Evolutionary conservation across 2,113 vertebrate species (phyloP).

Genomic region (Strix uralensis): DNA sequence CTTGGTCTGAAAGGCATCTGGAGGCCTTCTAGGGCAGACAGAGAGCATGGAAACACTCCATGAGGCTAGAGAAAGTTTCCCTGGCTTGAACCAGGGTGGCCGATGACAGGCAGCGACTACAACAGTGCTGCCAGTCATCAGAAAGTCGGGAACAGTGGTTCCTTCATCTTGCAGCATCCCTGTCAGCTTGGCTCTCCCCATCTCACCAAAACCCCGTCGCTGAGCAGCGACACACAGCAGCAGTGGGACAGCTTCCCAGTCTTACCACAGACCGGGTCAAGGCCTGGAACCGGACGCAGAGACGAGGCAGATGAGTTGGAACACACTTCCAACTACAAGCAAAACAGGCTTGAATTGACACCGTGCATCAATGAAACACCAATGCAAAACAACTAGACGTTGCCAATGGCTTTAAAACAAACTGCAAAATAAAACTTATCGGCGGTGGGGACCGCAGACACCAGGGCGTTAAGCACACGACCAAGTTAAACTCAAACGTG

Average conservation of each 20-base stretch:
- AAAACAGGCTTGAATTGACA: background rate
- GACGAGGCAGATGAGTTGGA: background rate
- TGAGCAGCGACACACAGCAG: background rate
- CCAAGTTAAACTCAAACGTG: background rate
- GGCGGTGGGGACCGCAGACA: background rate
- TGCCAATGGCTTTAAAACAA: background rate
- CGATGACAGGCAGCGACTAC: background rate
- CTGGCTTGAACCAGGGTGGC: background rate
- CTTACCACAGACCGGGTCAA: background rate
- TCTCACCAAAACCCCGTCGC: rapidly evolving
- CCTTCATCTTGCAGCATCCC: background rate
- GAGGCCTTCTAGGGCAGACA: background rate
- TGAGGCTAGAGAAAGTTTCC: background rate
- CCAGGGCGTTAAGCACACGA: rapidly evolving
- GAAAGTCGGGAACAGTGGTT: background rate
- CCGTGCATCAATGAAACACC: rapidly evolving
- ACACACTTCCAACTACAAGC: background rate
- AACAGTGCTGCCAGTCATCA: background rate
- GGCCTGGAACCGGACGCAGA: background rate
- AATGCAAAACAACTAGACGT: background rate
- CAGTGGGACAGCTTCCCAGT: background rate
- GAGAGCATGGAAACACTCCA: background rate
- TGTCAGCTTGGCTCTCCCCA: background rate
- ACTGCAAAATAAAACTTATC: background rate
- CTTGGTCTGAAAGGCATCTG: background rate